Base-by-base conservation (phyloP, 1,140 invertebrate genomes). In the Brachionus koreanus region DNA sequence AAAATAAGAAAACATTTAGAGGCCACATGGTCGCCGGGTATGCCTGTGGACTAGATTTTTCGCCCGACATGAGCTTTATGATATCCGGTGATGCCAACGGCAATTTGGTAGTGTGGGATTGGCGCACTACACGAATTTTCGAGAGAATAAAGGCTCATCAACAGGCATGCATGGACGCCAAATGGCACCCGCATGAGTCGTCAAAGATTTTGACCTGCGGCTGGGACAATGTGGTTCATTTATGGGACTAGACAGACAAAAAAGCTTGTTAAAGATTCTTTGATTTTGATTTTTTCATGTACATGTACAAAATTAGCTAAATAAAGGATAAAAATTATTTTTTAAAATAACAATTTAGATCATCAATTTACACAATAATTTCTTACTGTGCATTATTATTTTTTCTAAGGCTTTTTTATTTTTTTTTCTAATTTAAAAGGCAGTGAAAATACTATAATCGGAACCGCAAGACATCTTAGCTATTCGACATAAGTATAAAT, bases 121-220 rank as follows among this genome's bases (percentile, higher is more conserved):
- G 97, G 97, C 98, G 98, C 88, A 97, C 95, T 0, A 98, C 96
- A 43, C 96, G 97, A 90, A 90, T 99, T 63, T 97, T 96, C 87
- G 96, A 94, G 86, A 98, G 97, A 86, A 98, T 96, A 94, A 98
- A 99, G 88, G 98, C 97, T 0, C 98, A 99, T 87, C 96, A 99
- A 84, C 94, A 94, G 84, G 96, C 98, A 0, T 99, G 97, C 87
- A 98, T 98, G 65, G 91, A 92, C 13, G 92, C 93, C 0, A 89
- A 99, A 25, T 99, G 98, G 98, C 97, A 99, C 91, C 98, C 97
- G 0, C 97, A 99, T 86, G 98, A 99, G 88, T 94, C 96, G 0
- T 98, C 95, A 83, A 94, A 96, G 88, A 90, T 99, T 25, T 93
- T 94, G 0, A 97, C 96, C 3, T 95, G 95, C 75, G 97, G 98